A percentile compares a stretch with the other conserved stretches of the same genome.
phyloP scores from a whole-genome alignment of 2,797 vertebrate species.

The Eremophila alpestris region DNA sequence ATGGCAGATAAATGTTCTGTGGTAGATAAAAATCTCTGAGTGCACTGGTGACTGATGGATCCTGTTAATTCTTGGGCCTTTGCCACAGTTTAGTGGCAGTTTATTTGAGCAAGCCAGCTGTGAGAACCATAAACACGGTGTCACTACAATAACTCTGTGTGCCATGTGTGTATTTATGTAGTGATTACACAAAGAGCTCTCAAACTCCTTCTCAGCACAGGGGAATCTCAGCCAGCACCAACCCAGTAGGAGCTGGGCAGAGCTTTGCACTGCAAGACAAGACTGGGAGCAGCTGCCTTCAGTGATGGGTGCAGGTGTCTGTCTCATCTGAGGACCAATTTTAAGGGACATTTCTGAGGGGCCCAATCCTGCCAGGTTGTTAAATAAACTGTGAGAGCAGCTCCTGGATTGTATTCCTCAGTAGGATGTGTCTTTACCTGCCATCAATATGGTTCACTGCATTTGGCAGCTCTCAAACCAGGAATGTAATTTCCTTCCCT shows the following conservation, averaged over 20 bases:
- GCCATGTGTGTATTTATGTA: neutral
- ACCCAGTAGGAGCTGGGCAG: neutral
- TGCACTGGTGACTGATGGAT: neutral
- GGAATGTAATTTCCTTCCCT: neutral
- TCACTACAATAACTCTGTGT: neutral
- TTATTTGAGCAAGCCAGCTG: neutral
- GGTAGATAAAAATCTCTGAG: conserved; percentile 5
- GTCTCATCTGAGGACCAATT: neutral
- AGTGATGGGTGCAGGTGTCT: neutral
- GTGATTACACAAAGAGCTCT: neutral
- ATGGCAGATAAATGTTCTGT: neutral
- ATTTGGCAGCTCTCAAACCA: neutral
- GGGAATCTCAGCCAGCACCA: neutral
- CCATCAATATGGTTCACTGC: neutral
- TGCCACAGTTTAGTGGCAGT: neutral
- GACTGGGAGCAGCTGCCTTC: neutral
- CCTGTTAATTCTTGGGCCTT: neutral
- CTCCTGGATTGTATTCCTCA: neutral
- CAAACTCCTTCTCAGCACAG: neutral
- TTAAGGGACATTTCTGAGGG: neutral
- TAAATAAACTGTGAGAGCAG: neutral
- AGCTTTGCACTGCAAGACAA: neutral
- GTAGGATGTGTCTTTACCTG: neutral
- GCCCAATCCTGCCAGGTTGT: neutral
- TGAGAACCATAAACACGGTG: neutral